phyloP scores from a whole-genome alignment of 2,888 invertebrate species.

The Drosophila greeni region DNA sequence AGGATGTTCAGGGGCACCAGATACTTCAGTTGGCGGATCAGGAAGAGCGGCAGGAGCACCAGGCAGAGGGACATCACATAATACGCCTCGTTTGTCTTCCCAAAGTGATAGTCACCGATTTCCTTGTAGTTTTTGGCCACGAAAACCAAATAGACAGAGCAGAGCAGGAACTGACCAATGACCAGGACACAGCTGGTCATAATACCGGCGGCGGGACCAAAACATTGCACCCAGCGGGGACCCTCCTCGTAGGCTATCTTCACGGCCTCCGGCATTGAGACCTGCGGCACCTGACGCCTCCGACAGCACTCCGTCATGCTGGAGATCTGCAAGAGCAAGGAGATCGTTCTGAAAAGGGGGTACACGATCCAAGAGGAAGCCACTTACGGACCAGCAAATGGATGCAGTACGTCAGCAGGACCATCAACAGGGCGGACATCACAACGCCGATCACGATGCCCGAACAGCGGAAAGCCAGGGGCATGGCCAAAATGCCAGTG shows the following conservation, averaged over 20 bases:
- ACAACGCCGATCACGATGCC: constrained; percentile 48
- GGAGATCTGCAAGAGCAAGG: constrained; percentile 43
- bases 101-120: constrained; percentile 82
- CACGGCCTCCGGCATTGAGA: constrained; percentile 64
- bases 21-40: constrained; percentile 87
- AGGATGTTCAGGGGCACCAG: constrained; percentile 94
- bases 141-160: constrained; percentile 97
- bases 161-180: constrained; percentile 95
- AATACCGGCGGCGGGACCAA: constrained; percentile 46
- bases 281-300: constrained; percentile 53
- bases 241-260: constrained; percentile 54
- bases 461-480: constrained; percentile 56
- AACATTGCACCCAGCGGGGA: constrained; percentile 52
- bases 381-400: constrained; percentile 64
- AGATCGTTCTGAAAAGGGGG: neutral
- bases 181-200: constrained; percentile 88
- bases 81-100: constrained; percentile 79
- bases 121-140: constrained; percentile 90
- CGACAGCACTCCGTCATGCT: constrained; percentile 67
- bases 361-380: neutral
- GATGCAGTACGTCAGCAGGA: constrained; percentile 60
- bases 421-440: constrained; percentile 54
- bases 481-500: constrained; percentile 65
- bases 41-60: constrained; percentile 84
- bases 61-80: constrained; percentile 81